Percentiles rank a stretch among this genome's conserved stretches.
phyloP scores from a whole-genome alignment of 2,113 vertebrate genomes.

The Carettochelys insculpta region DNA sequence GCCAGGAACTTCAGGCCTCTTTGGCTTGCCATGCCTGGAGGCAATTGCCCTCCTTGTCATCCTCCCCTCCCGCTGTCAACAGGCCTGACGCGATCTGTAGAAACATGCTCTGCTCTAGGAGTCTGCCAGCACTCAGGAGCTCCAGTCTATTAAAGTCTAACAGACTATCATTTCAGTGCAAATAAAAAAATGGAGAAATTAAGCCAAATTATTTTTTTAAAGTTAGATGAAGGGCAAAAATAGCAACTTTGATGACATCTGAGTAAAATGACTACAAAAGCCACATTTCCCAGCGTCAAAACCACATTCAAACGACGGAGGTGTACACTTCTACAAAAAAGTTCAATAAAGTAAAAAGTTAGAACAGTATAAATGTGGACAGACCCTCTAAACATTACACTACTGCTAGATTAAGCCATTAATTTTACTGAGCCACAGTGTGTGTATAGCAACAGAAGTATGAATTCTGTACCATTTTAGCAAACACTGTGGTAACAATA shows the following conservation, averaged over 20 bases:
- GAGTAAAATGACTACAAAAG: not conserved
- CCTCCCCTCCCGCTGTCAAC: too few species aligned
- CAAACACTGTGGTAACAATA: not conserved
- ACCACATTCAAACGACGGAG: not conserved
- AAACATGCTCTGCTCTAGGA: not conserved
- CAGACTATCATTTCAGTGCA: not conserved
- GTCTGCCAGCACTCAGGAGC: not conserved
- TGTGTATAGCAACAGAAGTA: not conserved
- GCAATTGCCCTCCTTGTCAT: too few species aligned
- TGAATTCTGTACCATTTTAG: not conserved
- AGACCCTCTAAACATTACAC: not conserved
- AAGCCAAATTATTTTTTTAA: not conserved
- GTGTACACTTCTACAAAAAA: not conserved
- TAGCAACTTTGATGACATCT: not conserved
- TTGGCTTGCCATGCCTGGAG: too few species aligned
- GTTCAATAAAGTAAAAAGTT: not conserved
- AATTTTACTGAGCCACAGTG: not conserved
- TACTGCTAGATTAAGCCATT: not conserved
- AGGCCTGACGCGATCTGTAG: not conserved
- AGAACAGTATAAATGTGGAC: not conserved
- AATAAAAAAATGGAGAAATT: not conserved
- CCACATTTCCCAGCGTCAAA: not conserved
- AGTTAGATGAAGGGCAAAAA: not conserved
- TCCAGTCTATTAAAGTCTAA: not conserved
- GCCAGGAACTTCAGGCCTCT: too few species aligned